Evolutionary conservation across 1,140 invertebrate genomes (phyloP).

Genomic region (Dendroctonus ponderosae): DNA sequence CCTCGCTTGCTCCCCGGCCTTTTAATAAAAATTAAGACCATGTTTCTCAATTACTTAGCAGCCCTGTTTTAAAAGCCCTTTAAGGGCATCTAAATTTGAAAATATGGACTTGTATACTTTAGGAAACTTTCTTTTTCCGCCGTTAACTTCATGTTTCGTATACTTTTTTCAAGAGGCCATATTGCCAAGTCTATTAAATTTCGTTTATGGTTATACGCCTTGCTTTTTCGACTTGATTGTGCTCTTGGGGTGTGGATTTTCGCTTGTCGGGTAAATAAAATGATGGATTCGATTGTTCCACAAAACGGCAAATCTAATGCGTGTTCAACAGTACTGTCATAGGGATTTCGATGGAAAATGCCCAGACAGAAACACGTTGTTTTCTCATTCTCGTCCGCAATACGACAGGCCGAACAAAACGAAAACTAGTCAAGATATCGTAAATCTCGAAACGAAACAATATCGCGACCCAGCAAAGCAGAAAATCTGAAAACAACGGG

Average conservation of each 20-base stretch:
- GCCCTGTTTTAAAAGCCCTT: conserved; percentile 20
- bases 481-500: conserved; percentile 26
- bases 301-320: too few species aligned
- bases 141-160: conserved; percentile 27
- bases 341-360: too few species aligned
- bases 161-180: conserved; percentile 6
- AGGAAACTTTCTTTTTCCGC: conserved; percentile 22
- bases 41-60: conserved; percentile 30
- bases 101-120: conserved; percentile 26
- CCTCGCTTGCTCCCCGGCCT: conserved; percentile 5
- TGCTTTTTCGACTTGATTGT: too few species aligned
- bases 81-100: conserved; percentile 28
- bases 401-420: neutral
- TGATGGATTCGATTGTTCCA: too few species aligned
- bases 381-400: neutral
- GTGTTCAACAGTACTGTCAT: too few species aligned
- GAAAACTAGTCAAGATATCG: conserved; percentile 10
- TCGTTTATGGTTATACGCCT: too few species aligned
- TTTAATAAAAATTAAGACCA: conserved; percentile 32
- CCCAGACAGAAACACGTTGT: too few species aligned
- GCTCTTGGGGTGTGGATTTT: too few species aligned
- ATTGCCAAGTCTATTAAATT: too few species aligned
- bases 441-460: conserved; percentile 21
- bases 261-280: too few species aligned
- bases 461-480: conserved; percentile 27